Base-by-base conservation (phyloP, 2,797 vertebrate genomes). In the Melanogrammus aeglefinus region DNA sequence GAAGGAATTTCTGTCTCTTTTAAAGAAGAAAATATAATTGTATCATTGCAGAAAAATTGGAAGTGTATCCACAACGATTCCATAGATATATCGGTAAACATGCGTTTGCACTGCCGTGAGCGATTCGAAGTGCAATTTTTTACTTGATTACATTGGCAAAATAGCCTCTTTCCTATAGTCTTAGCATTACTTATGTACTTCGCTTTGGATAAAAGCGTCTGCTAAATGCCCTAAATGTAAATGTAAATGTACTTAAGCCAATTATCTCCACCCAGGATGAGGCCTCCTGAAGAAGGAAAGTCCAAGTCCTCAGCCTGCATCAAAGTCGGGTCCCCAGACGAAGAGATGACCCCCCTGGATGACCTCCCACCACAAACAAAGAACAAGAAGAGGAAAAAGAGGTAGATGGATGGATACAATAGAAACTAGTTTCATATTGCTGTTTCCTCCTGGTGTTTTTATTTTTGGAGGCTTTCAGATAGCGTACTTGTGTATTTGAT, bases 381-480 rank as follows among this genome's bases (percentile, higher is more conserved):
- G 72, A 73, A 12, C 12, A 72, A 72, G 70, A 72, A 72, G 31
- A 72, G 31, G 72, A 39, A 36, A 24, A 73, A 73, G 72, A 73
- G 35, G 39, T 41, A 39, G 35, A 44, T 47, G 39, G 38, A 44
- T 44, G 38, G 1, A 29, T 24, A 3, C 35, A 16, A 2, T 9
- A 38, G 16, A 63, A 63, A 63, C 57, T 21, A 63, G 63, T 69
- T 69, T 27, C 9, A 13, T 69, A 69, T 69, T n/a, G 63, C n/a
- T 69, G 63, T 69, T 27, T 12, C 6, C 12, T 6, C 6, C 6
- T n/a, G 6, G n/a, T 3, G 57, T 63, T 63, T 63, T n/a, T 63
- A 63, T 63, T 24, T 63, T n/a, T n/a, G 38, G 57, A 69, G 10
- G 57, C 57, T 63, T 63, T 6, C 57, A 24, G 18, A 24, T 63